phyloP scores from a whole-genome alignment of 2,888 invertebrate genomes.

The Gastracanthus pulcherrimus region DNA sequence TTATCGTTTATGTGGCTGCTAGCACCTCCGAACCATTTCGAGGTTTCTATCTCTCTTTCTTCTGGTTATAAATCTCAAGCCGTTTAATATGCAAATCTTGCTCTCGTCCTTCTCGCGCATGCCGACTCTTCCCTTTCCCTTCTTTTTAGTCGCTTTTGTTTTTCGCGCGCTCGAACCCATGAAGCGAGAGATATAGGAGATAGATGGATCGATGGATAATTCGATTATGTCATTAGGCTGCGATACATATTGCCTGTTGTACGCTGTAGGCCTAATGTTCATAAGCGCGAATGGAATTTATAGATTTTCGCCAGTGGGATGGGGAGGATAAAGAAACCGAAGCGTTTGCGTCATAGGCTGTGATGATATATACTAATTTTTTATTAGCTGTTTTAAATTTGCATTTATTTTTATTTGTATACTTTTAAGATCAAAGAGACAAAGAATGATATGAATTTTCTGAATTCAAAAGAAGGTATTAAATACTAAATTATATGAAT shows the following conservation, averaged over 20 bases:
- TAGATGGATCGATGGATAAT: conserved; percentile 54
- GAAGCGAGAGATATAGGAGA: not conserved
- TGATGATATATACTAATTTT: too few relatives aligned
- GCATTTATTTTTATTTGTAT: too few relatives aligned
- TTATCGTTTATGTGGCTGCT: conserved; percentile 70
- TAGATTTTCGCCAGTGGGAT: too few relatives aligned
- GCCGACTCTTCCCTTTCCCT: not conserved
- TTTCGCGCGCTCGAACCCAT: not conserved
- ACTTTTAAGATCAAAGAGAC: too few relatives aligned
- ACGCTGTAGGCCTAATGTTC: not conserved
- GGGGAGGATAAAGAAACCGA: too few relatives aligned
- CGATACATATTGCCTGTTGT: not conserved
- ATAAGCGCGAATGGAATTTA: too few relatives aligned
- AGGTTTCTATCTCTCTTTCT: conserved; percentile 38
- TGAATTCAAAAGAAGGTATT: too few relatives aligned
- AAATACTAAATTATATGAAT: too few relatives aligned
- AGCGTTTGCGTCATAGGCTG: too few relatives aligned
- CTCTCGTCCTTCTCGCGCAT: conserved; percentile 1
- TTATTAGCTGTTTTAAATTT: too few relatives aligned
- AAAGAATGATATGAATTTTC: too few relatives aligned
- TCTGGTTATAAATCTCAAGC: conserved; percentile 76
- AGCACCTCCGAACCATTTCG: conserved; percentile 66
- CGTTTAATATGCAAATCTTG: conserved; percentile 76
- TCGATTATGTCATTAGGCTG: conserved; percentile 47
- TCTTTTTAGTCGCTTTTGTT: too few relatives aligned